Conservation (phyloP, 2,888 invertebrate species). For the Caenorhabditis sp. region DNA sequence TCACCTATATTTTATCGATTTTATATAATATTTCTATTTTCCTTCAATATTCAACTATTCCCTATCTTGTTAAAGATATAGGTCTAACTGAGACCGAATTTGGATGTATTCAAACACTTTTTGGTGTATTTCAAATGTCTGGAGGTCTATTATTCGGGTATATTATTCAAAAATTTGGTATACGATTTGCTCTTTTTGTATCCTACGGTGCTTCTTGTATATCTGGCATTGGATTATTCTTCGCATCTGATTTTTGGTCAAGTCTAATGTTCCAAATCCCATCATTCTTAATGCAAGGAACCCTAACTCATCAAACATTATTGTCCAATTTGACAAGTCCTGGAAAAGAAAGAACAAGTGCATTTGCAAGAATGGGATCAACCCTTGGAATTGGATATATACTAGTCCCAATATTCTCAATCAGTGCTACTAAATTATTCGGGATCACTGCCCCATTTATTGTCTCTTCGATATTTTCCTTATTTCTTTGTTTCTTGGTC, state of each 20-base stretch:
- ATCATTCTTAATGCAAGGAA: constrained; percentile 61
- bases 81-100: constrained; percentile 49
- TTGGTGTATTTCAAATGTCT: constrained; percentile 58
- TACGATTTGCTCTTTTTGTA: constrained; percentile 45
- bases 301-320: constrained; percentile 61
- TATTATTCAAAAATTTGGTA: constrained; percentile 54
- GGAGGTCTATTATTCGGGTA: constrained; percentile 61
- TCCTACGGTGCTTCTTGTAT: constrained; percentile 46
- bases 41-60: constrained; percentile 51
- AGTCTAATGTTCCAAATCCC: constrained; percentile 52
- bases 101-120: constrained; percentile 57
- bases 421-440: constrained; percentile 11
- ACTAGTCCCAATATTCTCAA: constrained; percentile 10
- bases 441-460: constrained; percentile 29
- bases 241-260: constrained; percentile 46
- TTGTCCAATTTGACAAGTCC: constrained; percentile 56
- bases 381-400: constrained; percentile 55
- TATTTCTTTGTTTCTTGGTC: constrained; percentile 41
- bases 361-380: constrained; percentile 62
- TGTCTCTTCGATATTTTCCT: constrained; percentile 36
- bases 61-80: constrained; percentile 53
- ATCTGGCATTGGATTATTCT: constrained; percentile 46
- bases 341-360: constrained; percentile 60
- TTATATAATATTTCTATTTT: constrained; percentile 62
- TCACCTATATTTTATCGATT: constrained; percentile 52